Percentiles rank a stretch among this genome's conserved stretches.
Evolutionary conservation across 2,797 vertebrate species (phyloP).

Genomic region (Myotis planiceps): DNA sequence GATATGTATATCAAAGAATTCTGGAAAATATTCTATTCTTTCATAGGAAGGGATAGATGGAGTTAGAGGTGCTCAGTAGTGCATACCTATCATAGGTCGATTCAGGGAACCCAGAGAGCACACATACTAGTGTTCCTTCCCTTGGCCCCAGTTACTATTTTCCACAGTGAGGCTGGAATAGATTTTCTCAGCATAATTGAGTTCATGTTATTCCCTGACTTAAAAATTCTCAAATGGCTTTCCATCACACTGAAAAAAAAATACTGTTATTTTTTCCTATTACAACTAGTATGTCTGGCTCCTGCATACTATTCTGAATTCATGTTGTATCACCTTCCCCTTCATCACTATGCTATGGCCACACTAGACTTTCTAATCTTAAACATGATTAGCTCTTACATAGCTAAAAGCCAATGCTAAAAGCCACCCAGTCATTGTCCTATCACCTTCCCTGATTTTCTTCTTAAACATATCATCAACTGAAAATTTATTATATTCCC

Average conservation of each 20-base stretch:
- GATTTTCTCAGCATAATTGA: not conserved
- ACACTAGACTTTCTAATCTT: not conserved
- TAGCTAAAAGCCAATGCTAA: not conserved
- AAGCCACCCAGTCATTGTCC: not conserved
- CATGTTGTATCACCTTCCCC: not conserved
- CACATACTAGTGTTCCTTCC: not conserved
- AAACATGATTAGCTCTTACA: not conserved
- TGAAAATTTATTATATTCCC: not conserved
- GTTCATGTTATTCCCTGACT: not conserved
- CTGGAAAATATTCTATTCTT: not conserved
- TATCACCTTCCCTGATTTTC: not conserved
- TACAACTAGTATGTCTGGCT: not conserved
- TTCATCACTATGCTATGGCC: not conserved
- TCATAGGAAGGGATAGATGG: not conserved
- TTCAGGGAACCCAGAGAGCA: not conserved
- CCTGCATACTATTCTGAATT: not conserved
- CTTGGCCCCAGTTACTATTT: not conserved
- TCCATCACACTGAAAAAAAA: not conserved
- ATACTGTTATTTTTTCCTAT: not conserved
- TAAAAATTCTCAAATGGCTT: constrained; percentile 1
- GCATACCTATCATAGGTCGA: not conserved
- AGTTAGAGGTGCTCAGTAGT: not conserved
- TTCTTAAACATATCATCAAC: not conserved
- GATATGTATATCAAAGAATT: not conserved
- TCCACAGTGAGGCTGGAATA: not conserved